Base-by-base conservation (phyloP, 35 echinoderm and acorn worm genomes). In the Patiria miniata region DNA sequence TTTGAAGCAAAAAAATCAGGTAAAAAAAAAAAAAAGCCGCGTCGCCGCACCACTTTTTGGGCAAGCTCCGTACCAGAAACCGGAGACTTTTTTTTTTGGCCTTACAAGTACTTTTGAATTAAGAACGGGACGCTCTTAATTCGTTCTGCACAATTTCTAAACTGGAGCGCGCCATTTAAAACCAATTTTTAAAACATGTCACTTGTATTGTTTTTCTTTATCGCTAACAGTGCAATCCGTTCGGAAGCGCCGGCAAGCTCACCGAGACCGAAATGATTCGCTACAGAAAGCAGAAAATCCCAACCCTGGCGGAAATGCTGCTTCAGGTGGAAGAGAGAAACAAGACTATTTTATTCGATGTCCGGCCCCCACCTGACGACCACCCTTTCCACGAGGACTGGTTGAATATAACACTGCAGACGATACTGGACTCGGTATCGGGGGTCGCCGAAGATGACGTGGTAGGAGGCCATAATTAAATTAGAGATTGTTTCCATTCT, bases 321-420 rank as follows among this genome's bases (percentile, higher is more conserved):
- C 42, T 30, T 8, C 21, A 87, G 1, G 85, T 83, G 8, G 10
- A 77, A 17, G 61, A 32, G 0, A 79, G 85, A 34, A 88, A 93
- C 36, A 87, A 81, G 57, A 83, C 91, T 4, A 36, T 93, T 2
- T 36, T 93, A 28, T 78, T 93, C 40, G 80, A 93, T 52, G 65
- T 93, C 7, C n/a, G 91, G 28, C 56, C 76, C 59, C 91, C 91
- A 68, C 68, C 91, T 77, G 54, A 26, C 37, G 84, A 77, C 22
- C 91, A 93, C 44, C 91, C 91, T 1, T 93, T 55, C 52, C 22
- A 26, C 17, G 39, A 37, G 5, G 68, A 80, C 2, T 93, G 85
- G 85, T 40, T 93, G 82, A 93, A 93, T 79, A 60, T 82, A 17
- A 93, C 91, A 4, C 22, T 93, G n/a, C 78, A 87, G 37, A 47